phyloP scores from a whole-genome alignment of 2,888 invertebrate species.

The Lasius fuliginosus region DNA sequence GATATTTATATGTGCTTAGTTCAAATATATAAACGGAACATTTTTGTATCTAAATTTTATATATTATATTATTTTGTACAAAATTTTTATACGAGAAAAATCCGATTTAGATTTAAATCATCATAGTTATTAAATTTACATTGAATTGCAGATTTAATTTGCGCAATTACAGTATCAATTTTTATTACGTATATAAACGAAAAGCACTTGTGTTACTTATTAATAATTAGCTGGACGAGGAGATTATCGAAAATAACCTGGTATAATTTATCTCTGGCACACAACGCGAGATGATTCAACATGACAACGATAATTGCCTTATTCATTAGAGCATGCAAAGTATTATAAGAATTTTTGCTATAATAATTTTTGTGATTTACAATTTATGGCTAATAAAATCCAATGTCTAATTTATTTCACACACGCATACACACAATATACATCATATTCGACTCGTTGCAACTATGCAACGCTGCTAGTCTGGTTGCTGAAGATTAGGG shows the following conservation, averaged over 20 bases:
- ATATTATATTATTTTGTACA: too few relatives aligned
- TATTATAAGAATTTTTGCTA: not conserved
- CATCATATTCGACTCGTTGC: constrained; percentile 45
- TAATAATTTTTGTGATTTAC: not conserved
- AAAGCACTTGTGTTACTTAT: constrained; percentile 15
- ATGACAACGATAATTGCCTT: constrained; percentile 51
- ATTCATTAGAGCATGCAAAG: constrained; percentile 34
- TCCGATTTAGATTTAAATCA: not conserved
- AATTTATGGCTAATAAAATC: constrained; percentile 2
- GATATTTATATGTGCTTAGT: not conserved
- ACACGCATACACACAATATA: not conserved
- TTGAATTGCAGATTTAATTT: not conserved
- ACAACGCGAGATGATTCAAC: constrained; percentile 16
- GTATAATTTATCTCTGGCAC: constrained; percentile 20
- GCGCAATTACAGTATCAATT: not conserved
- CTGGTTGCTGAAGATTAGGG: constrained; percentile 62
- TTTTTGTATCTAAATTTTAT: too few relatives aligned
- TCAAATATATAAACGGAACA: not conserved
- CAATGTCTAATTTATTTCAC: constrained; percentile 14
- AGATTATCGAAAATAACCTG: constrained; percentile 2
- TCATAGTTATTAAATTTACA: not conserved
- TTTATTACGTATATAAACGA: not conserved
- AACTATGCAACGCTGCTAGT: constrained; percentile 55
- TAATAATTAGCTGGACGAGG: constrained; percentile 1
- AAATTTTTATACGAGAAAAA: not conserved